A percentile compares a stretch with the other conserved stretches of the same genome.
Conservation (phyloP, 2,797 vertebrate species). For the Molossus molossus region DNA sequence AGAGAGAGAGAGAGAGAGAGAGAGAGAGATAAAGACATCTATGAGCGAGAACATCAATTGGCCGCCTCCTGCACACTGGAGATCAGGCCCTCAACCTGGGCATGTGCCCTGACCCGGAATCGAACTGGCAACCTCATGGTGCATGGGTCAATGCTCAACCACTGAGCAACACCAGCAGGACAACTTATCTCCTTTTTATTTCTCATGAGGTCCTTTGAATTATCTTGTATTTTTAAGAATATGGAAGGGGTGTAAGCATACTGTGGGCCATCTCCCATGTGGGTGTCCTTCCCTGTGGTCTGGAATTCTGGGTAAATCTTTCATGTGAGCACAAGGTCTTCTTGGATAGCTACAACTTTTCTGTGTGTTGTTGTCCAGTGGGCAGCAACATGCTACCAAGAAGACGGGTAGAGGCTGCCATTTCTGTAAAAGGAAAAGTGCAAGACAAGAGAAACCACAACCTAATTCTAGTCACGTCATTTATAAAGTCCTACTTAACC, state of each 20-base stretch:
- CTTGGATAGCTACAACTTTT: not conserved
- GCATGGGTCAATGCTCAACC: no score
- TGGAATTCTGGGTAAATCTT: not conserved
- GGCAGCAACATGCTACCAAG: not conserved
- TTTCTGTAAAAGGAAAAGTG: not conserved
- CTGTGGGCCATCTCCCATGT: not conserved
- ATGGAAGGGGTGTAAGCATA: not conserved
- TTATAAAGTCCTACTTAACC: conserved; percentile 34
- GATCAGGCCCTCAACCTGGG: no score
- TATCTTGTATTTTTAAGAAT: not conserved
- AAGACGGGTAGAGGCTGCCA: not conserved
- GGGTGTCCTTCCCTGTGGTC: not conserved
- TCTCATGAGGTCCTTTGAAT: not conserved
- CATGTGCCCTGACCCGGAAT: no score
- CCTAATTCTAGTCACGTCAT: not conserved
- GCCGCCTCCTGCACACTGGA: no score
- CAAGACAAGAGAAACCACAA: not conserved
- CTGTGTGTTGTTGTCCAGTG: not conserved
- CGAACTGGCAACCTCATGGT: no score
- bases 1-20: no score
- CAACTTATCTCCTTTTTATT: not conserved
- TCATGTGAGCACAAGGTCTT: not conserved
- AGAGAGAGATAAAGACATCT: no score
- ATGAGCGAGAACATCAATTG: no score
- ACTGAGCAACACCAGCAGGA: no score